Conservation (phyloP, 2,888 invertebrate genomes). For the Luperina nickerlii region DNA sequence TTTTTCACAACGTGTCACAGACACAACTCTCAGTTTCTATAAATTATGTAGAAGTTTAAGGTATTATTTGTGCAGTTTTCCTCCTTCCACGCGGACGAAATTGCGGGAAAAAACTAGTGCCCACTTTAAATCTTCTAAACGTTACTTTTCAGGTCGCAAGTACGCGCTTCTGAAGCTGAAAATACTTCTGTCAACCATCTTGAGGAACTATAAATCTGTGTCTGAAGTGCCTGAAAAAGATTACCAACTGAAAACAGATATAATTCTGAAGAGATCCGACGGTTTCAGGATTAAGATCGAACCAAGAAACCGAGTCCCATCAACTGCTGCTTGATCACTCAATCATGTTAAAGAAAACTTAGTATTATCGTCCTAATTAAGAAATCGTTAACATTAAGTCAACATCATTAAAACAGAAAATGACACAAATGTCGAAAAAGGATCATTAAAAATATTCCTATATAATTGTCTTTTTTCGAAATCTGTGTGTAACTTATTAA, state of each 20-base stretch:
- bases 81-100: background rate
- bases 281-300: slow-evolving; percentile 93
- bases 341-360: slow-evolving; percentile 8
- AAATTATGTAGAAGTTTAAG: too few species aligned
- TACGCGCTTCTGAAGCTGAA: slow-evolving; percentile 94
- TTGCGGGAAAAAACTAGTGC: background rate
- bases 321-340: slow-evolving; percentile 48
- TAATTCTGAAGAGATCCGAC: slow-evolving; percentile 93
- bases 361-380: slow-evolving; percentile 33
- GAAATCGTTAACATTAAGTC: slow-evolving; percentile 21
- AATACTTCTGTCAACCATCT: slow-evolving; percentile 92
- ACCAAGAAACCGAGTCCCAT: slow-evolving; percentile 88
- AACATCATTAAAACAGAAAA: slow-evolving; percentile 1
- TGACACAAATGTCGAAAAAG: background rate
- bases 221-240: slow-evolving; percentile 92
- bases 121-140: background rate
- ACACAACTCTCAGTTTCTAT: background rate
- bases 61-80: background rate
- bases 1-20: background rate
- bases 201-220: slow-evolving; percentile 92
- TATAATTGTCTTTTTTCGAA: background rate
- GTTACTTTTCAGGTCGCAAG: slow-evolving; percentile 90
- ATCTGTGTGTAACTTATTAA: too few species aligned
- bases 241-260: slow-evolving; percentile 93
- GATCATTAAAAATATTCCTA: background rate